Conservation (phyloP, 2,113 vertebrate species). For the Suncus etruscus region DNA sequence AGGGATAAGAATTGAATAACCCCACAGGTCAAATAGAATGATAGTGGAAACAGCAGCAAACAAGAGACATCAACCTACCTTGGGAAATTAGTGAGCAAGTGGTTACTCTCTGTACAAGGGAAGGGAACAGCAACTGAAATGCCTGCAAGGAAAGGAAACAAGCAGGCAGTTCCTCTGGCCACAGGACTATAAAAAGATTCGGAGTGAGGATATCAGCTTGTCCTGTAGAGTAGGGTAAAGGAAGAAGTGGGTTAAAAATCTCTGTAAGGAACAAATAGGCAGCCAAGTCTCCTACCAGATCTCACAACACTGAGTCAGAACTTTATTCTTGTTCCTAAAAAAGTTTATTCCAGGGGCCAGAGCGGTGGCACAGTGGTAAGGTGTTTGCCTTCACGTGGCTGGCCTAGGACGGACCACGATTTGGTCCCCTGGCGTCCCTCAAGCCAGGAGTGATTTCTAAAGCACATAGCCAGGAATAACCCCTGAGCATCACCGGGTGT, state of each 20-base stretch:
- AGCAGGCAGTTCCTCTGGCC: background rate
- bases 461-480: too few relatives aligned
- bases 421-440: too few relatives aligned
- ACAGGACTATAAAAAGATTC: background rate
- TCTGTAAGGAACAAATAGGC: background rate
- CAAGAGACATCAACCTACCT: constrained; percentile 1
- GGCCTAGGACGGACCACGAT: too few relatives aligned
- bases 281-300: background rate
- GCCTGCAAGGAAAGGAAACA: background rate
- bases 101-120: background rate
- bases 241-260: background rate
- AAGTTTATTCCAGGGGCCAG: background rate
- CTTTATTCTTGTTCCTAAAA: background rate
- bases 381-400: too few relatives aligned
- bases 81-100: background rate
- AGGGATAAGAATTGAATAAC: constrained; percentile 33
- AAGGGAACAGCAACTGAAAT: background rate
- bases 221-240: background rate
- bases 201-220: background rate
- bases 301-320: background rate
- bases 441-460: too few relatives aligned
- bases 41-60: background rate
- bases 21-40: background rate
- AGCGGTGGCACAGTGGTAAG: too few relatives aligned
- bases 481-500: too few relatives aligned